Evolutionary conservation across 2,888 invertebrate genomes (phyloP).

Genomic region (Aphodius sticticus): DNA sequence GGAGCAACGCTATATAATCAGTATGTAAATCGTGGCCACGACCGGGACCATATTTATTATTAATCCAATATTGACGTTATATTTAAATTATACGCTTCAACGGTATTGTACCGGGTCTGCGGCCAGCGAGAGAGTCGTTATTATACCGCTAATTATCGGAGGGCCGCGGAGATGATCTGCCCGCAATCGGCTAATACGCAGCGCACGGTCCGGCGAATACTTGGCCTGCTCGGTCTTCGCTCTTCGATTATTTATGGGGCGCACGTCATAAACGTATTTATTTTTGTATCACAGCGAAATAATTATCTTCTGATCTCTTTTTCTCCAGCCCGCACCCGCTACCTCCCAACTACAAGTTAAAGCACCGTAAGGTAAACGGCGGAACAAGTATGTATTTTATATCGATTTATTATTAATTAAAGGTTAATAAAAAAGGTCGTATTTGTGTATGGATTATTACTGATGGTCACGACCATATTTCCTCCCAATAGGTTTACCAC

Average conservation of each 20-base stretch:
- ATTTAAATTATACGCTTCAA: constrained; percentile 56
- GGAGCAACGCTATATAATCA: constrained; percentile 54
- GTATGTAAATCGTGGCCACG: constrained; percentile 60
- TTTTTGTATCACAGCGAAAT: constrained; percentile 33
- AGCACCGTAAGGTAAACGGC: not conserved
- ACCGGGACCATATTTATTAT: constrained; percentile 57
- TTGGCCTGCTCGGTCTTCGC: constrained; percentile 13
- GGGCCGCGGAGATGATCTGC: constrained; percentile 34
- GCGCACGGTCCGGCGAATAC: constrained; percentile 5
- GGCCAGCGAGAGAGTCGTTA: constrained; percentile 48
- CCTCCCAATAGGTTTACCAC: no score
- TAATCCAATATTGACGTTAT: constrained; percentile 58
- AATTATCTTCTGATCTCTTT: constrained; percentile 30
- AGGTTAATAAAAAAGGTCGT: not conserved
- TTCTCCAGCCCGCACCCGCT: constrained; percentile 8
- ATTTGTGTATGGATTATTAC: not conserved
- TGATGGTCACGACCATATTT: no score
- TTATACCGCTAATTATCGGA: constrained; percentile 54
- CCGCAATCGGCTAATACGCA: constrained; percentile 38
- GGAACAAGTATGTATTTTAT: not conserved
- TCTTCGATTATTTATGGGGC: constrained; percentile 35
- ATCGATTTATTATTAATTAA: not conserved
- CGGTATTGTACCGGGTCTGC: constrained; percentile 49
- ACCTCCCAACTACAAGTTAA: not conserved
- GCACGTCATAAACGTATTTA: constrained; percentile 35